Evolutionary conservation across 2,113 vertebrate genomes (phyloP), one percentile per base, ranked within the genome.

Genomic region (Trogon melanurus): DNA sequence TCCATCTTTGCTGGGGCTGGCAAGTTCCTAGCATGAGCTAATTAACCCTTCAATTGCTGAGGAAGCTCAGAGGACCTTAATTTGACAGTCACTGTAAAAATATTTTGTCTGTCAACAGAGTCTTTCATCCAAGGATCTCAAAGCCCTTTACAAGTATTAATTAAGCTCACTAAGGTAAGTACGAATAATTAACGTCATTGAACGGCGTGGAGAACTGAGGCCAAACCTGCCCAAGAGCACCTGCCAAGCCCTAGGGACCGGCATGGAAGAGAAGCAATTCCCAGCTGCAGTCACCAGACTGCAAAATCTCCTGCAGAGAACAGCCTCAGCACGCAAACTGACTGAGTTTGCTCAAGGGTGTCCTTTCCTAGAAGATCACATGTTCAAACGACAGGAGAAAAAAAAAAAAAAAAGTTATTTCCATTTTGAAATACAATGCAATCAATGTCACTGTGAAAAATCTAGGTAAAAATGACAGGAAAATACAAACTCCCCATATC

Each of bases 91-190:
- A 93, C 41, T 5, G 1, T 66, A 26, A 61, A 95, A 94, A 82
- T 66, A 96, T 97, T 94, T 90, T 88, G 48, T 75, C 76, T 81
- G 73, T 96, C 83, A 94, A 94, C 88, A 95, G 17, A 72, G 41
- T 69, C 93, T 96, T 96, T 94, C 85, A 95, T 96, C 79, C 53
- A 50, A 91, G 57, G 61, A 92, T 89, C 83, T 92, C 80, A 96
- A 92, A 93, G 85, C 3, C 2, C 88, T 93, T 70, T 71, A 62
- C 5, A 87, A 76, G 71, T 84, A 95, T 89, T 96, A 96, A 96
- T 94, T 97, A 97, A 91, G 53, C 64, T 93, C 56, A 58, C 74
- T 56, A 44, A 83, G 60, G 83, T 89, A 80, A 83, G 45, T 71
- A 89, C 48, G 71, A 90, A 96, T 93, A 96, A 95, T 92, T 91